These are phyloP conservation scores for Calyptomena viridis DNA, from an alignment of 2,113 vertebrate species.

Conservation along the genomic window DNA sequence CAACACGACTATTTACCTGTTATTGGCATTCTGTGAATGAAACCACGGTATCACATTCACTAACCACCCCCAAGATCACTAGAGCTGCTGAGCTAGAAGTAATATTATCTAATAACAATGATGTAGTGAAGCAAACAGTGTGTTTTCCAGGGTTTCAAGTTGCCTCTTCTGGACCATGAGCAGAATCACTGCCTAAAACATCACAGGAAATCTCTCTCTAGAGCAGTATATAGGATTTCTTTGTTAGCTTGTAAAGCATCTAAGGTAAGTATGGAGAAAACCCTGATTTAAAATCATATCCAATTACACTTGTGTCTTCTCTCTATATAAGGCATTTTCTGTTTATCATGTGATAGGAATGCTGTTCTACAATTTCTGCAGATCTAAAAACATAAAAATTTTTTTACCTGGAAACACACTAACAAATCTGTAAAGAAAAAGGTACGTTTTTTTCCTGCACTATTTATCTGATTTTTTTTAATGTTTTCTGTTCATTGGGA, in stretches of 20 bases:
- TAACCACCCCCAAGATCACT: background rate
- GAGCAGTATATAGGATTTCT: background rate
- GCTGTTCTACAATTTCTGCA: background rate
- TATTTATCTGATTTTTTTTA: background rate
- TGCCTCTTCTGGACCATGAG: background rate
- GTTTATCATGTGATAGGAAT: background rate
- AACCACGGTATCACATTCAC: background rate
- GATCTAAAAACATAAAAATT: background rate
- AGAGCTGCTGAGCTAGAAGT: background rate
- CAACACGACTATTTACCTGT: background rate
- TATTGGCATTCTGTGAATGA: background rate
- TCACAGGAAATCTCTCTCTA: background rate
- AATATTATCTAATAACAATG: background rate
- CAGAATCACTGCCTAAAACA: background rate
- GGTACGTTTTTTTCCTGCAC: background rate
- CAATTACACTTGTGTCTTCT: background rate
- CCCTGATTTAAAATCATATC: background rate
- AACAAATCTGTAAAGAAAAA: background rate
- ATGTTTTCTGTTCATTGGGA: background rate
- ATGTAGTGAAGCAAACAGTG: background rate
- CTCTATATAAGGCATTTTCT: background rate
- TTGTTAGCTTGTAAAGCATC: background rate
- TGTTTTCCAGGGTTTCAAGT: background rate
- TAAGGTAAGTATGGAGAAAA: background rate
- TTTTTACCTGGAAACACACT: background rate